Percentiles rank a stretch among this genome's conserved stretches.
Evolutionary conservation across 2,113 vertebrate genomes (phyloP).

Genomic region (Lagenorhynchus albirostris): DNA sequence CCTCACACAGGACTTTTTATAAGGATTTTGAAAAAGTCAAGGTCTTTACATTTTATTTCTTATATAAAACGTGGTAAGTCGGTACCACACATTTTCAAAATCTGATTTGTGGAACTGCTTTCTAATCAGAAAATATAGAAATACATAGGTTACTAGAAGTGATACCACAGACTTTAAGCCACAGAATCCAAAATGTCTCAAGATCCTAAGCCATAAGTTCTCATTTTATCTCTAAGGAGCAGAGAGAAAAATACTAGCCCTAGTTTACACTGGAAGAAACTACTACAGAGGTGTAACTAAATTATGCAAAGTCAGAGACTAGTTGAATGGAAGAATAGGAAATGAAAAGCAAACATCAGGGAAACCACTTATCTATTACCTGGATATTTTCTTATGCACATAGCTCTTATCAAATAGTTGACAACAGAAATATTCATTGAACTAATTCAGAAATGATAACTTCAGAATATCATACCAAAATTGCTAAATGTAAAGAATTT

Average conservation of each 20-base stretch:
- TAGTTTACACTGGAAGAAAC: neutral
- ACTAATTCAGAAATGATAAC: constrained; percentile 11
- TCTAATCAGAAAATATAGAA: neutral
- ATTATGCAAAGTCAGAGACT: neutral
- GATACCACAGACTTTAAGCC: neutral
- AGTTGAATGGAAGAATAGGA: neutral
- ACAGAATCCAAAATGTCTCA: neutral
- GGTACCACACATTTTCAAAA: neutral
- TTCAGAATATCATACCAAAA: neutral
- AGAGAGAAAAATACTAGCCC: neutral
- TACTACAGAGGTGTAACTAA: neutral
- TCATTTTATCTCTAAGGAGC: constrained; percentile 11
- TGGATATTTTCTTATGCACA: neutral
- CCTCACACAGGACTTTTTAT: neutral
- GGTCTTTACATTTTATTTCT: neutral
- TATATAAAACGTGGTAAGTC: neutral
- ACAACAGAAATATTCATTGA: neutral
- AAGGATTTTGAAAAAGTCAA: constrained; percentile 17
- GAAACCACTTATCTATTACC: neutral
- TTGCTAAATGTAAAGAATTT: neutral
- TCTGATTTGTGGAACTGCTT: neutral
- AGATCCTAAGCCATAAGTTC: neutral
- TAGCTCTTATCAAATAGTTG: neutral
- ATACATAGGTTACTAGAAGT: neutral
- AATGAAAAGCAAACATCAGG: constrained; percentile 3